phyloP scores from a whole-genome alignment of 1,140 invertebrate species.

The Idris sp. region DNA sequence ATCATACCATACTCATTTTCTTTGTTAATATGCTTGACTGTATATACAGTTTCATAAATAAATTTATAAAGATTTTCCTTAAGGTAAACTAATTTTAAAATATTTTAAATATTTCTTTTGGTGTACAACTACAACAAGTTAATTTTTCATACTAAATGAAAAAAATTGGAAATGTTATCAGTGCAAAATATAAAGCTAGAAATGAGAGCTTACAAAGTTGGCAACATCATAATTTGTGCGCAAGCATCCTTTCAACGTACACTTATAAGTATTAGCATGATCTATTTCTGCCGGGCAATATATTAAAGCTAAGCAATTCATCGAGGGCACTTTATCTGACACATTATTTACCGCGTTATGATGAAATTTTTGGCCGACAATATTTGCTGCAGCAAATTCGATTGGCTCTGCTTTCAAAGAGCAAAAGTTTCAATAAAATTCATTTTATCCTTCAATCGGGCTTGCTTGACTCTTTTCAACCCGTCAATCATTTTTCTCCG shows the following conservation, averaged over 20 bases:
- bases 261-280: constrained; percentile 47
- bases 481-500: not conserved
- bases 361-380: constrained; percentile 35
- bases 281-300: constrained; percentile 42
- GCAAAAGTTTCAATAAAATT: constrained; percentile 11
- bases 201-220: constrained; percentile 41
- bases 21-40: too few species aligned
- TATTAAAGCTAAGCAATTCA: constrained; percentile 38
- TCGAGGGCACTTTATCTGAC: constrained; percentile 39
- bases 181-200: constrained; percentile 40
- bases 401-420: constrained; percentile 13
- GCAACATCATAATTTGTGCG: constrained; percentile 45
- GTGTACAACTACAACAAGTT: too few species aligned
- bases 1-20: too few species aligned
- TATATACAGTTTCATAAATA: too few species aligned
- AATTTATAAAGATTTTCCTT: too few species aligned
- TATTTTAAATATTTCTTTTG: too few species aligned
- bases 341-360: constrained; percentile 50
- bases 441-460: too few species aligned
- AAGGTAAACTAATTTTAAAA: too few species aligned
- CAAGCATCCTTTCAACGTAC: constrained; percentile 40
- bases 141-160: too few species aligned
- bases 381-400: constrained; percentile 40
- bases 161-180: constrained; percentile 20
- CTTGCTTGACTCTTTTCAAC: too few species aligned